Conservation (phyloP, 2,113 vertebrate genomes). For the Nanorana parkeri region DNA sequence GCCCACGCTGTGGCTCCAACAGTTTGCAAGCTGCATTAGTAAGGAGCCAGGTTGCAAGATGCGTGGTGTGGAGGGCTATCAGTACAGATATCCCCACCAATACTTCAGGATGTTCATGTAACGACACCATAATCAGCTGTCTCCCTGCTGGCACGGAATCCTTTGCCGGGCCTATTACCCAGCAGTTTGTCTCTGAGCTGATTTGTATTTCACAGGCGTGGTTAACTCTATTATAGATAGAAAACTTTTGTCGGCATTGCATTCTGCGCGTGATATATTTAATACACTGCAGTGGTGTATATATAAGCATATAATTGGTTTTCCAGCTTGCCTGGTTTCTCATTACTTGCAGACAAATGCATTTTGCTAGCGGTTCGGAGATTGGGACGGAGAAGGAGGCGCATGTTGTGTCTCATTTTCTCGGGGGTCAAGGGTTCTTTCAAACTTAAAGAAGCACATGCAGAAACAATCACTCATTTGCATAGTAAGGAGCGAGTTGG, state of each 20-base stretch:
- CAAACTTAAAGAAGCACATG: conserved; percentile 29
- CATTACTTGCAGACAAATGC: conserved; percentile 54
- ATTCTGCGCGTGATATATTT: conserved; percentile 21
- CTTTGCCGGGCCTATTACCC: not conserved
- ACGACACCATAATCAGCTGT: conserved; percentile 34
- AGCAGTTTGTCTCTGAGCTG: not conserved
- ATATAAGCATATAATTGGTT: conserved; percentile 48
- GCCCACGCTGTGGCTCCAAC: conserved; percentile 37
- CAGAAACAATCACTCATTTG: conserved; percentile 30
- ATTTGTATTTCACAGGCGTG: conserved; percentile 27
- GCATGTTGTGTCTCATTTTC: conserved; percentile 45
- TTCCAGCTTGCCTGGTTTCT: conserved; percentile 38
- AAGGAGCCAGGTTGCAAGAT: conserved; percentile 5
- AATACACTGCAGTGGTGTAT: conserved; percentile 43
- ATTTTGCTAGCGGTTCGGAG: conserved; percentile 25
- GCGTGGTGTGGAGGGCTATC: not conserved
- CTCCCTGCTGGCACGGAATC: not conserved
- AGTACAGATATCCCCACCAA: conserved; percentile 14
- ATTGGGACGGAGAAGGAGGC: conserved; percentile 23
- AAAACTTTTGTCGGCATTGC: conserved; percentile 26
- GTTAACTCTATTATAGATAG: conserved; percentile 25
- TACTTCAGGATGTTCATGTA: conserved; percentile 39
- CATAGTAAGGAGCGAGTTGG: not conserved
- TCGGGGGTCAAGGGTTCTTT: conserved; percentile 32
- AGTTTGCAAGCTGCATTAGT: conserved; percentile 22